These are phyloP conservation scores for Empidonax traillii DNA, from an alignment of 2,113 vertebrate species.

Conservation along the genomic window DNA sequence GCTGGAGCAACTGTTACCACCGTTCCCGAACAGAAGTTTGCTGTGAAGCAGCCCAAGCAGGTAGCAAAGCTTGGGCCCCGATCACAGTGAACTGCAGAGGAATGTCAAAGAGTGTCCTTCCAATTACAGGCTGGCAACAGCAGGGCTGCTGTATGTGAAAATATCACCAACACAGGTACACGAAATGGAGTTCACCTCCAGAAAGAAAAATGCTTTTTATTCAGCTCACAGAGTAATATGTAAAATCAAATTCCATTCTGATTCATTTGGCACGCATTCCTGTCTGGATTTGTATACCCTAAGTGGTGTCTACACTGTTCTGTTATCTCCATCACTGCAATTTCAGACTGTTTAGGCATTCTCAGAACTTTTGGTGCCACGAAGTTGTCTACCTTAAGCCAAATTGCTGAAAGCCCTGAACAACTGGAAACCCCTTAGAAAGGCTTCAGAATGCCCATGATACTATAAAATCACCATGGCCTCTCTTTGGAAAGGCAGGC, in stretches of 20 bases:
- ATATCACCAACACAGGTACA: neutral
- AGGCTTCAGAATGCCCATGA: neutral
- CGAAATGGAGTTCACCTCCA: rapidly evolving
- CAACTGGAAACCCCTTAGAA: neutral
- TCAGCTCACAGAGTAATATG: neutral
- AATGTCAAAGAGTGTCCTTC: neutral
- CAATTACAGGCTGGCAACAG: neutral
- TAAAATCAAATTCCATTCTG: neutral
- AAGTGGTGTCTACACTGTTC: neutral
- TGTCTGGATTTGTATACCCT: neutral
- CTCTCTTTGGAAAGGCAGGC: neutral
- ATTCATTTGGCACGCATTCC: neutral
- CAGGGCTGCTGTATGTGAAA: neutral
- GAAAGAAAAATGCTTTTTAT: neutral
- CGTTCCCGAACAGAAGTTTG: neutral
- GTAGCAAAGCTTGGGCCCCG: rapidly evolving
- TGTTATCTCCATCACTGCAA: neutral
- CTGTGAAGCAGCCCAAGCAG: neutral
- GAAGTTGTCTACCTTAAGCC: neutral
- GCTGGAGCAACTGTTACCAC: neutral
- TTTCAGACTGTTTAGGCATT: neutral
- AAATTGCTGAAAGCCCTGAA: neutral
- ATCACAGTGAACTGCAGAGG: neutral
- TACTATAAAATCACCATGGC: neutral
- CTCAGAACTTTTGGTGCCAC: neutral